These are phyloP conservation scores for Rhopalosiphum padi DNA, from an alignment of 1,140 invertebrate species.

Conservation along the genomic window DNA sequence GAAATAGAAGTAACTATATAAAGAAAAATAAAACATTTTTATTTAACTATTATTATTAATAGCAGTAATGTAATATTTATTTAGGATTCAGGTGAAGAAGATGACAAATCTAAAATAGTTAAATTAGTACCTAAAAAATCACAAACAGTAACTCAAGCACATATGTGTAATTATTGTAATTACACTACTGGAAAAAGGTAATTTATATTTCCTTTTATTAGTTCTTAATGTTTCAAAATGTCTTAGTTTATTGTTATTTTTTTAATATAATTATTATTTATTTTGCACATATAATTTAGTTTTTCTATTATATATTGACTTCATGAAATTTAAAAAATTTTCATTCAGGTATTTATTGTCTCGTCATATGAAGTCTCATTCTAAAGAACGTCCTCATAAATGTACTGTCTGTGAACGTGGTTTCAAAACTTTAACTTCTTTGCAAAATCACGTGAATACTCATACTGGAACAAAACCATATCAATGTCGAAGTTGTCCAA, in stretches of 20 bases:
- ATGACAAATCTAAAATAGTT: conserved; percentile 74
- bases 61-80: not conserved
- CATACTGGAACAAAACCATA: conserved; percentile 96
- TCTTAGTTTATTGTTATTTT: not conserved
- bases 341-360: conserved; percentile 78
- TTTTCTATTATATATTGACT: not conserved
- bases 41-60: not conserved
- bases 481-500: conserved; percentile 91
- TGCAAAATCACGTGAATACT: conserved; percentile 96
- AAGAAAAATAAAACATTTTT: not conserved
- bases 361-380: conserved; percentile 95
- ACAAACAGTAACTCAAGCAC: conserved; percentile 73
- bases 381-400: conserved; percentile 92
- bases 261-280: not conserved
- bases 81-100: conserved; percentile 73
- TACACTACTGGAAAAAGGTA: conserved; percentile 86
- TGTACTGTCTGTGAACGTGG: conserved; percentile 93
- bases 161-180: conserved; percentile 89
- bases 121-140: conserved; percentile 75
- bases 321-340: not conserved
- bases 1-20: conserved; percentile 48
- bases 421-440: conserved; percentile 91
- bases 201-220: conserved; percentile 25
- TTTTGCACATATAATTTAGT: not conserved
- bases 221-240: not conserved